Evolutionary conservation across 2,888 invertebrate species (phyloP).

Genomic region (Helobdella robusta): DNA sequence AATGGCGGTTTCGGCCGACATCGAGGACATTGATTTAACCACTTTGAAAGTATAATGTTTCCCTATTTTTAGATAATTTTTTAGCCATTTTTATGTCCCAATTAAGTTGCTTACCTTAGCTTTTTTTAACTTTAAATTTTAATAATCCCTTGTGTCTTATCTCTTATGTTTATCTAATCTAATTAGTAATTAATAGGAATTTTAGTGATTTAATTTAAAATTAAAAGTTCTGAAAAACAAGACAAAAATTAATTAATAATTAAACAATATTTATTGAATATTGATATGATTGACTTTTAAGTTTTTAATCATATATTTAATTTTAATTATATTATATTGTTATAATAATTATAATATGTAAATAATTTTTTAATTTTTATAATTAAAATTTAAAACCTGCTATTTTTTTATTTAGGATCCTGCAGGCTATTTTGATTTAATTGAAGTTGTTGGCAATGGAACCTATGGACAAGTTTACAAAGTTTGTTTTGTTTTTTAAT

Average conservation of each 20-base stretch:
- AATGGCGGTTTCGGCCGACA: constrained; percentile 21
- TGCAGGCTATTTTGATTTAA: constrained; percentile 97
- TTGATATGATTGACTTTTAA: too few species aligned
- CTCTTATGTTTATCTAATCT: too few species aligned
- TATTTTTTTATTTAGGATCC: constrained; percentile 71
- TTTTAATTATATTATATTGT: neutral
- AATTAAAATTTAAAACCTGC: neutral
- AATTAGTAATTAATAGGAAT: too few species aligned
- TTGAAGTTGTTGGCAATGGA: constrained; percentile 99
- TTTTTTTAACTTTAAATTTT: too few species aligned
- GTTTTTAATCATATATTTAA: too few species aligned
- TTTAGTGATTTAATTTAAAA: too few species aligned
- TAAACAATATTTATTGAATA: too few species aligned
- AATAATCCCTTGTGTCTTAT: too few species aligned
- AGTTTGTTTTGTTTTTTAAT: too few species aligned
- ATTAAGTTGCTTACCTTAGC: neutral
- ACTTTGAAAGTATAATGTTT: constrained; percentile 22
- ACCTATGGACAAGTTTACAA: constrained; percentile 99
- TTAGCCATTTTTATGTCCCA: neutral
- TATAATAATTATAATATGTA: neutral
- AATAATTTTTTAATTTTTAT: neutral
- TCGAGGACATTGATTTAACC: constrained; percentile 21
- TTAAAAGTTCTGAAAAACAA: too few species aligned
- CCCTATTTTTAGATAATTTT: neutral
- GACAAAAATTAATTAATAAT: too few species aligned